Base-by-base conservation (phyloP, 2,797 vertebrate genomes). In the Scolopax bukidnonensis region DNA sequence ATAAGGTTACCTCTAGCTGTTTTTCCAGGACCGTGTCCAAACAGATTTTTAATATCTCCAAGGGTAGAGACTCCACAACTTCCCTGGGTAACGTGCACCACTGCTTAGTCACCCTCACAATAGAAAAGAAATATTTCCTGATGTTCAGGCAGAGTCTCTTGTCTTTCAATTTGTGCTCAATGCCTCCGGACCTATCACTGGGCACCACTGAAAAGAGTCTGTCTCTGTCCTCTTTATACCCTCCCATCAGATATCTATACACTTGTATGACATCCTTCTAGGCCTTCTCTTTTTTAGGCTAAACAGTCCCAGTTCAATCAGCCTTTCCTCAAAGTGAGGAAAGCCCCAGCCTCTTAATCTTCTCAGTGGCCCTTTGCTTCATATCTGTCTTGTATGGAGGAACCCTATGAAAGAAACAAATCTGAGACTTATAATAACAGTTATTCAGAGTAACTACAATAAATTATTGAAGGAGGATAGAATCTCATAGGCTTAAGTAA, bases 11-110 rank as follows among this genome's bases (percentile, higher is more conserved):
- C 12, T n/a, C 59, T 11, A 84, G 12, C 12, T 50, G 16, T 6
- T 74, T 83, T 48, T 23, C 32, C 68, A 65, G 10, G 36, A 65
- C 16, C 4, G 16, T 2, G 4, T 32, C 10, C 32, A 36, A 47
- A 12, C 6, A 18, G 23, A 32, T 85, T 79, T 56, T 64, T 6
- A 79, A 10, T 61, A 41, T 47, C 16, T 74, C 18, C 38, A 45
- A 60, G 32, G 6, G 48, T 41, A 17, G 12, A 80, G 45, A 41
- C 10, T 61, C 33, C 27, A 33, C 18, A 30, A 10, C 3, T 6
- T 9, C 4, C 16, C 13, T 11, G 9, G 8, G 13, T 2, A 81
- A 47, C 3, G 21, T 51, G 2, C 14, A 4, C 15, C 11, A 36
- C 2, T 63, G 16, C 12, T 69, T 2, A 43, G 28, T 59, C 14